phyloP scores from a whole-genome alignment of 2,113 vertebrate genomes.

The Dasyprocta punctata region DNA sequence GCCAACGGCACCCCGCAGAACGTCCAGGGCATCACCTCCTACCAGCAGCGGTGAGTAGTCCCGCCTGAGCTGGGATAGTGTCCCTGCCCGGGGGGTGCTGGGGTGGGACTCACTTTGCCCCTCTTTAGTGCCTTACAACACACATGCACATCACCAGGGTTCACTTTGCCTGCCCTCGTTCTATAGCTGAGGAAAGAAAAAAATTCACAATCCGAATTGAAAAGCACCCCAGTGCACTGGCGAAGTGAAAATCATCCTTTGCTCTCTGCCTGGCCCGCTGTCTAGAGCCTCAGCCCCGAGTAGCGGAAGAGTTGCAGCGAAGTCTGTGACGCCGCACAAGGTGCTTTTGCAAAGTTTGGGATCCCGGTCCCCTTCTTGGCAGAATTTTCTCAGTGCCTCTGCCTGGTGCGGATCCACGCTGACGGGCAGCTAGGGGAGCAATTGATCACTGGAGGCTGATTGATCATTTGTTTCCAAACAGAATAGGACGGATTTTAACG shows the following conservation, averaged over 20 bases:
- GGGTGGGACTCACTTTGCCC: slow-evolving; percentile 83
- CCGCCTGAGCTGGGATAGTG: slow-evolving; percentile 64
- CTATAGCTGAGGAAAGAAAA: background rate
- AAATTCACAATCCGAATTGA: slow-evolving; percentile 23
- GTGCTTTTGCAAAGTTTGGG: slow-evolving; percentile 87
- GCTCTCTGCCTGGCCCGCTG: slow-evolving; percentile 60
- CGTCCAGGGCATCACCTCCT: slow-evolving; percentile 95
- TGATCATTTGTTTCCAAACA: slow-evolving; percentile 88
- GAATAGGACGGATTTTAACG: slow-evolving; percentile 86
- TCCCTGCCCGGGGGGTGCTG: slow-evolving; percentile 72
- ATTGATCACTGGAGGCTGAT: slow-evolving; percentile 87
- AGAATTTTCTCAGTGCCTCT: slow-evolving; percentile 84
- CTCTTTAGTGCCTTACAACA: slow-evolving; percentile 78
- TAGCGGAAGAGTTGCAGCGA: slow-evolving; percentile 69
- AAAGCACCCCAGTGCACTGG: slow-evolving; percentile 41
- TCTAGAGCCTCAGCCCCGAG: background rate
- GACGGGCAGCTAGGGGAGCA: slow-evolving; percentile 84
- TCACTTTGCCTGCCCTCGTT: slow-evolving; percentile 71
- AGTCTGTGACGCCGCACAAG: slow-evolving; percentile 71
- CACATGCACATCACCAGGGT: slow-evolving; percentile 53
- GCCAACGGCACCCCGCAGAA: slow-evolving; percentile 95
- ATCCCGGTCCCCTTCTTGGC: slow-evolving; percentile 80
- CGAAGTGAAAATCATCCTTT: slow-evolving; percentile 58
- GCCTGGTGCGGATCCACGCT: slow-evolving; percentile 78
- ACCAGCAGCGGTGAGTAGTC: slow-evolving; percentile 96